Percentiles rank a stretch among this genome's conserved stretches.
These are phyloP conservation scores for Hippocampus zosterae DNA, from an alignment of 2,113 vertebrate species.

Conservation along the genomic window DNA sequence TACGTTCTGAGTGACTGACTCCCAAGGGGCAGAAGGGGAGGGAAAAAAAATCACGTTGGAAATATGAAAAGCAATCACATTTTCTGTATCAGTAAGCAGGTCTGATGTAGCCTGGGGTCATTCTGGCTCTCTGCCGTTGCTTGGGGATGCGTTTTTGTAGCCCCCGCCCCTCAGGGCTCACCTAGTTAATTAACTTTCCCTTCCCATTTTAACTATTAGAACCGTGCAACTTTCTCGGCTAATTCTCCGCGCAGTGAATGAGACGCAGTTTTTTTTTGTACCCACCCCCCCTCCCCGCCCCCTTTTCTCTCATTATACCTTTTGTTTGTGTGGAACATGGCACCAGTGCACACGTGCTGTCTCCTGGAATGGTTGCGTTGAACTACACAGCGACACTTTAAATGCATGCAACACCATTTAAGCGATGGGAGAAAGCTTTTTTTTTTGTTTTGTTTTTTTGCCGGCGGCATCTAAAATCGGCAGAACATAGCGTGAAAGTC, in stretches of 20 bases:
- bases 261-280: slow-evolving; percentile 20
- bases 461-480: background rate
- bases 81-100: slow-evolving; percentile 79
- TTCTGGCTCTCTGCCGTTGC: slow-evolving; percentile 66
- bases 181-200: slow-evolving; percentile 74
- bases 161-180: slow-evolving; percentile 69
- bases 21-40: slow-evolving; percentile 61
- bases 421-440: background rate
- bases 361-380: background rate
- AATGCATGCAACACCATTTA: background rate
- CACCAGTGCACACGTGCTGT: background rate
- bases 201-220: slow-evolving; percentile 38
- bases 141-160: slow-evolving; percentile 67
- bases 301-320: background rate
- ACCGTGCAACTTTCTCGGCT: slow-evolving; percentile 49
- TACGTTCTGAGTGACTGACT: slow-evolving; percentile 62
- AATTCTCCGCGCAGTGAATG: slow-evolving; percentile 31
- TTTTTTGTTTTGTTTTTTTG: background rate
- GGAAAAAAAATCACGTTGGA: slow-evolving; percentile 40
- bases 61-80: slow-evolving; percentile 78
- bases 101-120: slow-evolving; percentile 72
- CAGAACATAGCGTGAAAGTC: background rate
- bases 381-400: background rate
- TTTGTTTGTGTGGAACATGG: slow-evolving; percentile 8
- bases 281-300: no score